A percentile compares a stretch with the other conserved stretches of the same genome.
These are phyloP conservation scores for Holotrichia oblita DNA, from an alignment of 1,140 invertebrate genomes.

Conservation along the genomic window DNA sequence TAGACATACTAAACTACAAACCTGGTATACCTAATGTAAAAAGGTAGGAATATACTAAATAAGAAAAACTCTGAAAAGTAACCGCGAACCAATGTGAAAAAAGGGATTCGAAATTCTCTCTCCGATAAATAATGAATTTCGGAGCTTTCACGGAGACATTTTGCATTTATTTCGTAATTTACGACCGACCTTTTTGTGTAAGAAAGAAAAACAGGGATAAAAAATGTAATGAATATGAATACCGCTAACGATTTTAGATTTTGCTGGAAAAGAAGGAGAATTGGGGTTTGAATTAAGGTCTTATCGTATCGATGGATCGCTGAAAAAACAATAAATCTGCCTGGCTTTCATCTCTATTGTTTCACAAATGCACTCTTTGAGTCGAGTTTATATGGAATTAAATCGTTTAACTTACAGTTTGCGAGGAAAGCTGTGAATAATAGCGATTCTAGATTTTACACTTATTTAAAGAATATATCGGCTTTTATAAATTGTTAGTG, in stretches of 20 bases:
- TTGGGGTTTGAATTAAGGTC: not conserved
- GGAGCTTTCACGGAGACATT: not conserved
- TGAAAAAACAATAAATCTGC: not conserved
- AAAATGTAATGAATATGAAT: constrained; percentile 21
- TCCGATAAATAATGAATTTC: not conserved
- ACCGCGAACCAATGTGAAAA: not conserved
- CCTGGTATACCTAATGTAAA: too few species aligned
- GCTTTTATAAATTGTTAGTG: too few species aligned
- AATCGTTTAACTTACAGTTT: not conserved
- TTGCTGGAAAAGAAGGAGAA: not conserved
- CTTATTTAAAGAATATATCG: too few species aligned
- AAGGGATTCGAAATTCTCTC: not conserved
- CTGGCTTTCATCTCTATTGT: not conserved
- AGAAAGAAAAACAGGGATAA: constrained; percentile 4
- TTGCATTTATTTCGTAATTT: constrained; percentile 9
- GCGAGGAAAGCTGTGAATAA: too few species aligned
- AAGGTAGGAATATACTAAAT: too few species aligned
- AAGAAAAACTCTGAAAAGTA: too few species aligned
- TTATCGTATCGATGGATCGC: not conserved
- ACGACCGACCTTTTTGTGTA: not conserved
- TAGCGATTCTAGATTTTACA: too few species aligned
- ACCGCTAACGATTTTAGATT: not conserved
- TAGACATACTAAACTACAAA: too few species aligned
- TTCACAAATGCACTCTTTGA: not conserved
- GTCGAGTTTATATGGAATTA: not conserved